Evolutionary conservation across 2,888 invertebrate genomes (phyloP).

Genomic region (Orgyia antiqua): DNA sequence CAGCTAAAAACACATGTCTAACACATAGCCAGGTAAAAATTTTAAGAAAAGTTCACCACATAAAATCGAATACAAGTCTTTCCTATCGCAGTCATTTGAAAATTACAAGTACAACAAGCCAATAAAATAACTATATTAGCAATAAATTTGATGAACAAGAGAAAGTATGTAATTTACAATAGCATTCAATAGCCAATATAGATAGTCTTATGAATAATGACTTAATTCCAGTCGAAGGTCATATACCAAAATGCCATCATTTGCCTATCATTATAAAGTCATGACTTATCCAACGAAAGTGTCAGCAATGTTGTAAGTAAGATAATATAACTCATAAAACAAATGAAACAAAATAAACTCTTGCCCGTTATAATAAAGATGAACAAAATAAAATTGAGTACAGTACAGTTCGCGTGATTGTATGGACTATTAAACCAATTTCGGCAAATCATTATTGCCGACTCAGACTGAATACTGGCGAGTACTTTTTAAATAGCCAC

Average conservation of each 20-base stretch:
- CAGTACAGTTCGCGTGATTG: conserved; percentile 40
- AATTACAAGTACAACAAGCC: too few species aligned
- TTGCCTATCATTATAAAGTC: conserved; percentile 45
- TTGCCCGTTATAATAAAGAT: conserved; percentile 16
- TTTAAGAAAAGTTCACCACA: too few species aligned
- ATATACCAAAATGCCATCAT: conserved; percentile 42
- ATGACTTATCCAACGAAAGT: conserved; percentile 31
- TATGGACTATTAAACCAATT: conserved; percentile 44
- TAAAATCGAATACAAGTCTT: too few species aligned
- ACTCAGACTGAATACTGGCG: conserved; percentile 34
- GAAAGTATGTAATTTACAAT: conserved; percentile 16
- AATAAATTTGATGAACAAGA: conserved; percentile 7
- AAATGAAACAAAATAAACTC: conserved; percentile 12
- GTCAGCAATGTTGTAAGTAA: conserved; percentile 9
- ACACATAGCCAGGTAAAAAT: too few species aligned
- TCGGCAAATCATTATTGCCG: conserved; percentile 41
- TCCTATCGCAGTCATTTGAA: too few species aligned
- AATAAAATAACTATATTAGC: too few species aligned
- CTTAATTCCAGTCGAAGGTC: conserved; percentile 35
- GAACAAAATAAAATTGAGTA: conserved; percentile 19
- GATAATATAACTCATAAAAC: conserved; percentile 5
- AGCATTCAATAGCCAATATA: conserved; percentile 14
- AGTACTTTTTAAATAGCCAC: conserved; percentile 35
- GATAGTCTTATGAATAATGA: conserved; percentile 17
- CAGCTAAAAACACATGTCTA: too few species aligned